Evolutionary conservation across 2,113 vertebrate genomes (phyloP).

Genomic region (Axis porcinus): DNA sequence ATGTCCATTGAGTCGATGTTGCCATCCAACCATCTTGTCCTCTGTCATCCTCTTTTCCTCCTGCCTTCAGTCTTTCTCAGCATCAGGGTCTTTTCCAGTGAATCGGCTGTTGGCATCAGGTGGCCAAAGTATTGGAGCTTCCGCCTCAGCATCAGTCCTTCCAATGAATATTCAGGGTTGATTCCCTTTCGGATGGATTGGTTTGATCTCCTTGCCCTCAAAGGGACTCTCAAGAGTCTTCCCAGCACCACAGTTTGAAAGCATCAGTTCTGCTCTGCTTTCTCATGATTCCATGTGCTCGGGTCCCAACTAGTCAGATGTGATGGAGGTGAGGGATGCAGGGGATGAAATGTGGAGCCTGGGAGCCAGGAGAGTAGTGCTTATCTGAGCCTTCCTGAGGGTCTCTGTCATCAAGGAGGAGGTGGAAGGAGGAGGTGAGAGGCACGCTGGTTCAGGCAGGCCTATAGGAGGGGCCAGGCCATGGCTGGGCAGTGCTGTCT

Average conservation of each 20-base stretch:
- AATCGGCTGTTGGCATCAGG: not conserved
- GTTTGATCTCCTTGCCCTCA: not conserved
- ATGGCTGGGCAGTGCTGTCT: not conserved
- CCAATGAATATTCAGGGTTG: not conserved
- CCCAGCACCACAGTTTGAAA: not conserved
- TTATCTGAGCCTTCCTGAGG: not conserved
- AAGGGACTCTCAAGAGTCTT: not conserved
- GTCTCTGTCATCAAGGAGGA: not conserved
- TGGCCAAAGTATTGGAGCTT: not conserved
- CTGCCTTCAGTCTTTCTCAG: not conserved
- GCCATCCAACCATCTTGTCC: not conserved
- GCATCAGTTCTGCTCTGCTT: not conserved
- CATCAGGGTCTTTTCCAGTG: not conserved
- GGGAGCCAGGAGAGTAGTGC: not conserved
- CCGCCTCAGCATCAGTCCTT: not conserved
- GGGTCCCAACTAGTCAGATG: not conserved
- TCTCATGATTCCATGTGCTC: not conserved
- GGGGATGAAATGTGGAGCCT: not conserved
- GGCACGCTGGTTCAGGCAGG: not conserved
- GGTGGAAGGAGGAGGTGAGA: not conserved
- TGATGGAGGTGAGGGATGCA: not conserved
- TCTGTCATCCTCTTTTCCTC: not conserved
- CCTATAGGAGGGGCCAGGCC: not conserved
- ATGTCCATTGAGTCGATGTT: not conserved
- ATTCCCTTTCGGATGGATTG: not conserved